Evolutionary conservation across 2,797 vertebrate genomes (phyloP).

Genomic region (Pagetopsis macropterus): DNA sequence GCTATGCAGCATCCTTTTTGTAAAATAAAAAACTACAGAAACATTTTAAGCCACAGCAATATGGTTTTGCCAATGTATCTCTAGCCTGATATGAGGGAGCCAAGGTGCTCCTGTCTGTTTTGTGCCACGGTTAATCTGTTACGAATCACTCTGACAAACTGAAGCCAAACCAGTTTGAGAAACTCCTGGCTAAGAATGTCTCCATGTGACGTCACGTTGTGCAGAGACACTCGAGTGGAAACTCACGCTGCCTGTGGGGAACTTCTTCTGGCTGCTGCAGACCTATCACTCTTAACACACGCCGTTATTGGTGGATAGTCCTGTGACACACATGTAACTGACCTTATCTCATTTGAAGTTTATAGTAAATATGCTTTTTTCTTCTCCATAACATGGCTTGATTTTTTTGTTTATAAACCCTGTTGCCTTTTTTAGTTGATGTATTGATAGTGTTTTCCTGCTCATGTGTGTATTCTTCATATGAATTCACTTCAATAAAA

Average conservation of each 20-base stretch:
- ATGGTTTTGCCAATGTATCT: slow-evolving; percentile 64
- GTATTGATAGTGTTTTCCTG: slow-evolving; percentile 51
- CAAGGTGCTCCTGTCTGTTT: slow-evolving; percentile 29
- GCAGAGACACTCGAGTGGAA: slow-evolving; percentile 14
- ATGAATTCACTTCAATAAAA: slow-evolving; percentile 73
- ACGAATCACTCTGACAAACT: slow-evolving; percentile 14
- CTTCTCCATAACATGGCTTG: slow-evolving; percentile 23
- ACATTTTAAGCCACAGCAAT: slow-evolving; percentile 41
- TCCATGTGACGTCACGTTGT: slow-evolving; percentile 1
- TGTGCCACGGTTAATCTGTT: slow-evolving; percentile 59
- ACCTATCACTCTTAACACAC: slow-evolving; percentile 37
- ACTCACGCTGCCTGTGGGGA: slow-evolving; percentile 25
- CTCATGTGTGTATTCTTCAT: slow-evolving; percentile 59
- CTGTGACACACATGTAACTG: slow-evolving; percentile 38
- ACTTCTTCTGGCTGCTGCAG: slow-evolving; percentile 47
- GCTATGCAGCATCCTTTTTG: slow-evolving; percentile 66
- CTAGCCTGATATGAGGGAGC: slow-evolving; percentile 26
- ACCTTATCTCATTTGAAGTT: slow-evolving; percentile 55
- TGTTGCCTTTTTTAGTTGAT: slow-evolving; percentile 74
- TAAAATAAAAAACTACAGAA: slow-evolving; percentile 35
- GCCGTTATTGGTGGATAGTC: slow-evolving; percentile 39
- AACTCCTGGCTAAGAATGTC: slow-evolving; percentile 10
- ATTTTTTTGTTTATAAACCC: slow-evolving; percentile 36
- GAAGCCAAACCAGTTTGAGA: slow-evolving; percentile 5
- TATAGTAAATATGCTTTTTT: slow-evolving; percentile 32